Evolutionary conservation across 2,797 vertebrate species (phyloP), one percentile per base, ranked within the genome.

Genomic region (Thunnus albacares): DNA sequence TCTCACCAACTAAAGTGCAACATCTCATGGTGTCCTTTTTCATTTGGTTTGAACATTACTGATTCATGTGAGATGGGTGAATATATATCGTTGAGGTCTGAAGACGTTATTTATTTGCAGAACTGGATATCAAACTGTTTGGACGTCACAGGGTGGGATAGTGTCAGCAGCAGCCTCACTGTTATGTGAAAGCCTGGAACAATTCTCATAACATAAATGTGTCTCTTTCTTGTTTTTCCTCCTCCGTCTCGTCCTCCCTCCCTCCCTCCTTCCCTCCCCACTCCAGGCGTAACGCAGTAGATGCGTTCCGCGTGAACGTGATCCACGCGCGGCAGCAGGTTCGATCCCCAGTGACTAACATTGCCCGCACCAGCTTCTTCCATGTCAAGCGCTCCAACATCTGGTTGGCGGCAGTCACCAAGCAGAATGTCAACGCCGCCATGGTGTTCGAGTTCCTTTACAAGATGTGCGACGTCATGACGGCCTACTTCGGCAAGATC

Each of bases 361-460:
- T 99, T 11, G 98, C 98, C 85, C 97, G 98, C 83, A 99, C 98
- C 35, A 99, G 98, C 85, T 99, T 99, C 95, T 99, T 99, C 93
- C 98, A 99, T 0, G 98, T 99, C 83, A 99, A 99, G 76, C 97
- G 98, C 75, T 99, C 98, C 93, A 99, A 99, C 96, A 99, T 99
- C 95, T 99, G 98, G 98, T 94, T 99, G 95, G 98, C 98, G 18
- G 98, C 97, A 0, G 98, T 99, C 96, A 99, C 98, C 95, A 99
- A 99, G 96, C 98, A 99, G 94, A 99, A 99, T 94, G 98, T 99
- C 95, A 99, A 99, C 0, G 98, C 98, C 11, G 98, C 98, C 90
- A 99, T 99, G 98, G 98, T 99, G 65, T 99, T 99, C 0, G 98
- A 99, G 94, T 99, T 99, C 90, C 98, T 99, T 24, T 99, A 99